These are phyloP conservation scores for Phengaris arion DNA, from an alignment of 2,888 invertebrate genomes.

Conservation along the genomic window DNA sequence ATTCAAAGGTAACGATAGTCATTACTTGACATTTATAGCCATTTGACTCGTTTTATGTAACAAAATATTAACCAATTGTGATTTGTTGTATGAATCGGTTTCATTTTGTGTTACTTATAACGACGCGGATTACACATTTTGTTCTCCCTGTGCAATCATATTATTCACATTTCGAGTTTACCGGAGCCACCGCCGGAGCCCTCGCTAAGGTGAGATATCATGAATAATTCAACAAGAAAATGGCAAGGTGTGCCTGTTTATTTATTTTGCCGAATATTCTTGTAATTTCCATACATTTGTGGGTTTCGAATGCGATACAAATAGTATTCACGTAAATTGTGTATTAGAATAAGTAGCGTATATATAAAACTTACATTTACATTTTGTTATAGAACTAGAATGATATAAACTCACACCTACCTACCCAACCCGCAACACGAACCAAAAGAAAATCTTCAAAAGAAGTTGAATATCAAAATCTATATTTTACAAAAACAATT, in stretches of 20 bases:
- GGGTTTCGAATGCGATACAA: conserved; percentile 39
- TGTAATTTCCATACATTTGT: conserved; percentile 59
- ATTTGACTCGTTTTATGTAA: no score
- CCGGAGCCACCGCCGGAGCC: conserved; percentile 51
- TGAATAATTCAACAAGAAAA: conserved; percentile 78
- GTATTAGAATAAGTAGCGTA: conserved; percentile 31
- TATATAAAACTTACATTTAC: background rate
- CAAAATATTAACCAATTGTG: no score
- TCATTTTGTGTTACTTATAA: conserved; percentile 40
- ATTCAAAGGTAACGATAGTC: no score
- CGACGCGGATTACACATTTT: conserved; percentile 64
- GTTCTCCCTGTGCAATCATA: conserved; percentile 56
- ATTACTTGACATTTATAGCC: no score
- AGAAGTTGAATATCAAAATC: background rate
- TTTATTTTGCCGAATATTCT: conserved; percentile 69
- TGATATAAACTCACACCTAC: background rate
- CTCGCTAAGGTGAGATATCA: conserved; percentile 65
- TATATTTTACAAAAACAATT: background rate
- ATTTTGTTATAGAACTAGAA: background rate
- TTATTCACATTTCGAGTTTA: conserved; percentile 56
- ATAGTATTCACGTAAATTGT: conserved; percentile 36
- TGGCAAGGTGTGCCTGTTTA: conserved; percentile 72
- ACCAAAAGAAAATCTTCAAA: background rate
- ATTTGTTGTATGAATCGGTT: conserved; percentile 34
- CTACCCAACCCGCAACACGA: background rate